Conservation (phyloP, 2,888 invertebrate species). For the Drosophila mimetica region DNA sequence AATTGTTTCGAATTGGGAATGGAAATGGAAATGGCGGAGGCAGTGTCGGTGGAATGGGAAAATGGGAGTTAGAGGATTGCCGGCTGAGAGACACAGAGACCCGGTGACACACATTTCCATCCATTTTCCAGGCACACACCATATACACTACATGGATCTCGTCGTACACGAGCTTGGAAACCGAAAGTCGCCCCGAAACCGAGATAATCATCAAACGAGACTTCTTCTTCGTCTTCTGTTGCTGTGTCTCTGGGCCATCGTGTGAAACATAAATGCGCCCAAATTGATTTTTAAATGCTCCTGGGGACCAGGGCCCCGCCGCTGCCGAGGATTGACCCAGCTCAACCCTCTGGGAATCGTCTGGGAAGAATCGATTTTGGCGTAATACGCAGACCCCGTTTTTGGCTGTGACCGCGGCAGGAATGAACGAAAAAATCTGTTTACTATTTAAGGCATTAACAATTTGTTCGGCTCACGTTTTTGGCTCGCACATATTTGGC, state of each 20-base stretch:
- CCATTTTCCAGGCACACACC: conserved; percentile 38
- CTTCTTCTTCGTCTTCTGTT: conserved; percentile 6
- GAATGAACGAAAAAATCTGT: conserved; percentile 44
- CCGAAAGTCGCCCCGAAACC: conserved; percentile 56
- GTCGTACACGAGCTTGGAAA: conserved; percentile 53
- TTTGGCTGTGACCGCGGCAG: conserved; percentile 21
- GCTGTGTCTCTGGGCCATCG: conserved; percentile 46
- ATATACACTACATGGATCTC: conserved; percentile 22
- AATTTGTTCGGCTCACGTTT: conserved; percentile 73
- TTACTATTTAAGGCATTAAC: conserved; percentile 66
- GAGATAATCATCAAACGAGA: conserved; percentile 45
- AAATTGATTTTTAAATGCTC: conserved; percentile 69
- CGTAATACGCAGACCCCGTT: conserved; percentile 44
- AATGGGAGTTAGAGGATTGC: conserved; percentile 18
- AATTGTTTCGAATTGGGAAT: conserved; percentile 61
- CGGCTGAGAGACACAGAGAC: conserved; percentile 50
- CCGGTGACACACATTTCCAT: conserved; percentile 65
- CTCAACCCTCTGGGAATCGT: conserved; percentile 63
- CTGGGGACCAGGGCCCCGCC: conserved; percentile 25
- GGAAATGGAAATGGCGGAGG: conserved; percentile 31
- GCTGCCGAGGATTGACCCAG: conserved; percentile 51
- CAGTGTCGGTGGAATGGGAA: too few species aligned
- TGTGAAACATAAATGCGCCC: conserved; percentile 61
- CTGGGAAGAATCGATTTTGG: conserved; percentile 29
- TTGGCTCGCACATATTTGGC: conserved; percentile 55